Evolutionary conservation across 2,888 invertebrate species (phyloP).

Genomic region (Caenorhabditis angaria): DNA sequence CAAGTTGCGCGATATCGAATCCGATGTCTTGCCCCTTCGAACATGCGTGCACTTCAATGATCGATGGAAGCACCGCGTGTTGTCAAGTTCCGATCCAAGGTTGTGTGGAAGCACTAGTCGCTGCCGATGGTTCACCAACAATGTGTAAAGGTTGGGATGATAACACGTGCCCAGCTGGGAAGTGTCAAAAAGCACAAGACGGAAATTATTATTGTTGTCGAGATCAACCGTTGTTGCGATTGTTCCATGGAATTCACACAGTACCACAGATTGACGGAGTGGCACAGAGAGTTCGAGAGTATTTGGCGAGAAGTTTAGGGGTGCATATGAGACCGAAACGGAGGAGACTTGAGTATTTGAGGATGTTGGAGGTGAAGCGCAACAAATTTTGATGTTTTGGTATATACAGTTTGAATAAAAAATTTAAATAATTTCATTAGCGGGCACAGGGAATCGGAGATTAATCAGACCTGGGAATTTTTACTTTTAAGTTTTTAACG

Average conservation of each 20-base stretch:
- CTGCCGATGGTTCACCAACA: conserved; percentile 35
- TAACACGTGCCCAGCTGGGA: conserved; percentile 47
- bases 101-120: conserved; percentile 49
- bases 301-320: conserved; percentile 26
- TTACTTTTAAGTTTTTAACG: no score
- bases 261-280: conserved; percentile 32
- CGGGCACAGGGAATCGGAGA: no score
- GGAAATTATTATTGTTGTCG: conserved; percentile 54
- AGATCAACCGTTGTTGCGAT: conserved; percentile 19
- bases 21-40: conserved; percentile 55
- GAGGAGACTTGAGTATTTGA: not conserved
- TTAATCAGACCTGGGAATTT: no score
- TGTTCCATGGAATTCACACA: conserved; percentile 10
- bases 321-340: not conserved
- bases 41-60: conserved; percentile 41
- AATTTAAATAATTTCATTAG: no score
- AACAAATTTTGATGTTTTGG: not conserved
- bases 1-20: conserved; percentile 37
- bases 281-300: conserved; percentile 25
- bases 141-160: conserved; percentile 51
- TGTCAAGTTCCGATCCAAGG: conserved; percentile 43
- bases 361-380: not conserved
- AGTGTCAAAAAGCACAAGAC: conserved; percentile 54
- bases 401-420: no score
- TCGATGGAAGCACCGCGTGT: conserved; percentile 54